A percentile compares a stretch with the other conserved stretches of the same genome.
Evolutionary conservation across 2,888 invertebrate species (phyloP).

Genomic region (Graphium colonna): DNA sequence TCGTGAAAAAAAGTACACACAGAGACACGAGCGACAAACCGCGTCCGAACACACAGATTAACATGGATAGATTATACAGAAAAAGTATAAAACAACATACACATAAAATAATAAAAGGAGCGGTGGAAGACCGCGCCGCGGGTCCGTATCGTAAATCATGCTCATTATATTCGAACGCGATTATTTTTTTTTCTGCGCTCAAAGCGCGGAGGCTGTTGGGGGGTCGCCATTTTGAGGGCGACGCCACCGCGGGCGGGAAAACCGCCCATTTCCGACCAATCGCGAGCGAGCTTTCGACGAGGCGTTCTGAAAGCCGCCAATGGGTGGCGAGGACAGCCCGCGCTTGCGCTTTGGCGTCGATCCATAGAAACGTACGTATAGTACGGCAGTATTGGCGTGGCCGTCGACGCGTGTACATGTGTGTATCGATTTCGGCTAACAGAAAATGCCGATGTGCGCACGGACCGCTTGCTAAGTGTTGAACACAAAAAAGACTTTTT

Average conservation of each 20-base stretch:
- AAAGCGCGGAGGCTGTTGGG: constrained; percentile 76
- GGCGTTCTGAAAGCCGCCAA: constrained; percentile 66
- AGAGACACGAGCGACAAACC: constrained; percentile 53
- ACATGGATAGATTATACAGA: constrained; percentile 69
- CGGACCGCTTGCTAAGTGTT: constrained; percentile 32
- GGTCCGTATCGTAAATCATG: constrained; percentile 78
- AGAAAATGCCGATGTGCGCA: constrained; percentile 71
- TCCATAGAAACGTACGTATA: constrained; percentile 74
- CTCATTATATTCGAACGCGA: constrained; percentile 79
- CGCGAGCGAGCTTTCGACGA: constrained; percentile 41
- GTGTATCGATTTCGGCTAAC: constrained; percentile 25
- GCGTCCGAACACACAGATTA: constrained; percentile 66
- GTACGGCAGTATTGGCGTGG: constrained; percentile 75
- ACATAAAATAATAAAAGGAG: neutral
- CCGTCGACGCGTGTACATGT: constrained; percentile 61
- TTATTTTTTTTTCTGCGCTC: constrained; percentile 62
- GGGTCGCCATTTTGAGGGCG: constrained; percentile 77
- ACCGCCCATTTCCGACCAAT: constrained; percentile 56
- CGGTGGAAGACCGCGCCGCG: constrained; percentile 51
- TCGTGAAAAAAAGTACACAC: constrained; percentile 27
- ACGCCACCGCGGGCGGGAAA: constrained; percentile 68
- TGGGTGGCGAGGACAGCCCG: constrained; percentile 46
- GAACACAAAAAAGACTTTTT: no score
- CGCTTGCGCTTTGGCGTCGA: constrained; percentile 73
- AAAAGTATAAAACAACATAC: constrained; percentile 26